These are phyloP conservation scores for Auanema sp. DNA, from an alignment of 2,888 invertebrate genomes.

Conservation along the genomic window DNA sequence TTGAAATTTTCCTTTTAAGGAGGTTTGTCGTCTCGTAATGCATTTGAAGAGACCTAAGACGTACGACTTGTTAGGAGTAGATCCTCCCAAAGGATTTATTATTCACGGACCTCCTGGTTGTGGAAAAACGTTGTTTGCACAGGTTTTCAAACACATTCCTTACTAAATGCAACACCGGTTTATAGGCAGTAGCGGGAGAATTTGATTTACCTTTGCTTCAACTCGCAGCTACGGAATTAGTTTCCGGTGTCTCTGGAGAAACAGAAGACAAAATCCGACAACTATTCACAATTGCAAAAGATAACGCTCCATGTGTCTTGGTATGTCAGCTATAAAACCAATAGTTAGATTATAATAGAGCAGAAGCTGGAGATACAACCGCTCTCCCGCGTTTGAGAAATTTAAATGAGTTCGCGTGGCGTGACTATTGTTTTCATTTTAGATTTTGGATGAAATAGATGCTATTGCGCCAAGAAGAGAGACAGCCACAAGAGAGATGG, in stretches of 20 bases:
- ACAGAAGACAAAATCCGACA: constrained; percentile 90
- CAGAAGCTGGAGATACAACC: background rate
- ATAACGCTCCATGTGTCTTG: constrained; percentile 52
- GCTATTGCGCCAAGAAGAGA: constrained; percentile 88
- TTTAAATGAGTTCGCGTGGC: too few species aligned
- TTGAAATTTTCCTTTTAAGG: constrained; percentile 30
- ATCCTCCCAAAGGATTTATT: constrained; percentile 85
- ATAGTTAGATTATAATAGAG: constrained; percentile 1
- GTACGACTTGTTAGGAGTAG: constrained; percentile 80
- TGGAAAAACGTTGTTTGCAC: constrained; percentile 71
- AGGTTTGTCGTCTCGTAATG: constrained; percentile 65
- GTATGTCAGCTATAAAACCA: constrained; percentile 19
- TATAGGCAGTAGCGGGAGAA: constrained; percentile 67
- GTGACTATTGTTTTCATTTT: background rate
- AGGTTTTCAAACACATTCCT: constrained; percentile 15
- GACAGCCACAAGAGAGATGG: constrained; percentile 91
- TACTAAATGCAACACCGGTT: constrained; percentile 14
- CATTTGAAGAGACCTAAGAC: constrained; percentile 88
- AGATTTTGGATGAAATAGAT: constrained; percentile 87
- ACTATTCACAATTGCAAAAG: constrained; percentile 80
- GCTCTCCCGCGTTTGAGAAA: too few species aligned
- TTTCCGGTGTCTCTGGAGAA: constrained; percentile 92
- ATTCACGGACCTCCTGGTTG: constrained; percentile 95
- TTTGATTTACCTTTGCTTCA: constrained; percentile 81
- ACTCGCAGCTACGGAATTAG: constrained; percentile 86